phyloP scores from a whole-genome alignment of 2,797 vertebrate species.

The Sus cebifrons region DNA sequence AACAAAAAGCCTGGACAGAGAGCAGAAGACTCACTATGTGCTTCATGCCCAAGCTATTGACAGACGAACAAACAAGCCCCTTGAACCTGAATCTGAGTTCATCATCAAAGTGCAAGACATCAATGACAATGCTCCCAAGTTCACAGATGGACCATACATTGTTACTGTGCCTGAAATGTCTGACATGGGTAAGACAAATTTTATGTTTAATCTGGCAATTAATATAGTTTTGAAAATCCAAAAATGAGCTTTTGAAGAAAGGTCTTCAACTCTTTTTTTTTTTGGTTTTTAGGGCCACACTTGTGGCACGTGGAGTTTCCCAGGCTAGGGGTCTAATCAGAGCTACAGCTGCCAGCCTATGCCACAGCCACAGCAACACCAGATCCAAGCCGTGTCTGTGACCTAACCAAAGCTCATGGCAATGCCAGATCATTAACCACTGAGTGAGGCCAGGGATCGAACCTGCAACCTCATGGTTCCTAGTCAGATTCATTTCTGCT shows the following conservation, averaged over 20 bases:
- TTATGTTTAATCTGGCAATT: neutral
- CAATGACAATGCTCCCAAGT: slow-evolving; percentile 99
- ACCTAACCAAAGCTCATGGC: no score
- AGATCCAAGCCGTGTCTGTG: no score
- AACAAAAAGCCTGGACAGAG: slow-evolving; percentile 98
- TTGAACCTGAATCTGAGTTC: slow-evolving; percentile 98
- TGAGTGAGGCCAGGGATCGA: no score
- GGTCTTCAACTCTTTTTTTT: neutral
- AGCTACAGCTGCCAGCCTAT: no score
- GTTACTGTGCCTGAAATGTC: slow-evolving; percentile 99
- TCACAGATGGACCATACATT: slow-evolving; percentile 97
- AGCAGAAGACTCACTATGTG: slow-evolving; percentile 98
- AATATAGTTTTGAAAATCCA: neutral
- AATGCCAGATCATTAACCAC: no score
- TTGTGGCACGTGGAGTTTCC: no score
- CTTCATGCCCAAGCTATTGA: slow-evolving; percentile 98
- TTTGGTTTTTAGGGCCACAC: no score
- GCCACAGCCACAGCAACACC: no score
- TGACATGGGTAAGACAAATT: slow-evolving; percentile 95
- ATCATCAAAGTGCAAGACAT: slow-evolving; percentile 99
- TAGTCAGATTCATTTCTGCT: no score
- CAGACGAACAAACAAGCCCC: slow-evolving; percentile 96
- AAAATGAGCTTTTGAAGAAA: neutral
- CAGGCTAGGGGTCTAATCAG: no score
- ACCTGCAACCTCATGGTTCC: no score